Percentiles rank a stretch among this genome's conserved stretches.
Conservation (phyloP, 2,888 invertebrate species). For the Nebria brevicollis region DNA sequence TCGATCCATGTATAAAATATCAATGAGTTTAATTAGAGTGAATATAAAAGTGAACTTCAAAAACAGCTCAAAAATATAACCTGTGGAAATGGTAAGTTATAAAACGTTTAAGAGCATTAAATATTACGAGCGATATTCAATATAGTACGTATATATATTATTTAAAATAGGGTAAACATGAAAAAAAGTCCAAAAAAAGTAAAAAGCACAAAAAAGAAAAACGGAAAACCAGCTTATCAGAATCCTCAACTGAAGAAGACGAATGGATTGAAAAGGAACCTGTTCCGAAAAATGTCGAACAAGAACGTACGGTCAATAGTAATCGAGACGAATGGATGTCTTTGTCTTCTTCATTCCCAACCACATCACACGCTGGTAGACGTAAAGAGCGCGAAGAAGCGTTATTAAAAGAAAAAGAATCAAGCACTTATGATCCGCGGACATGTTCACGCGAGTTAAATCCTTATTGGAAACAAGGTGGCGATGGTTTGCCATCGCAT, state of each 20-base stretch:
- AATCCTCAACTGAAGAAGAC: slow-evolving; percentile 60
- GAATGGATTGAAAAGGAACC: slow-evolving; percentile 72
- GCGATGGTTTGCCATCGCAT: slow-evolving; percentile 79
- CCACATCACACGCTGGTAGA: slow-evolving; percentile 61
- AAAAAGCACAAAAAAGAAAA: slow-evolving; percentile 59
- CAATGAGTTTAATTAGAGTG: background rate
- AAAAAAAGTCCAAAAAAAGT: slow-evolving; percentile 61
- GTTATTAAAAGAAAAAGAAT: slow-evolving; percentile 66
- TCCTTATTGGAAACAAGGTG: slow-evolving; percentile 93
- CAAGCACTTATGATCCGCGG: slow-evolving; percentile 74
- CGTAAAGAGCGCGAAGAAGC: slow-evolving; percentile 64
- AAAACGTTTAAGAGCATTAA: slow-evolving; percentile 50
- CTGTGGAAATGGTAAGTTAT: slow-evolving; percentile 37
- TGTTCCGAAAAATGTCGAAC: slow-evolving; percentile 45
- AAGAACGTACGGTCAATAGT: slow-evolving; percentile 21
- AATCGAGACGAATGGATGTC: slow-evolving; percentile 86
- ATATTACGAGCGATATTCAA: background rate
- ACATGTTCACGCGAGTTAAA: slow-evolving; percentile 83
- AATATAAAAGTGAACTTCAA: background rate
- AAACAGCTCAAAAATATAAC: slow-evolving; percentile 18
- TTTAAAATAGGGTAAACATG: slow-evolving; percentile 49
- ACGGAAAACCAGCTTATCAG: slow-evolving; percentile 52
- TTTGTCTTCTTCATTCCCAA: slow-evolving; percentile 65
- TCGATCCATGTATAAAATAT: too few relatives aligned
- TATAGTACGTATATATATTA: background rate